Base-by-base conservation (phyloP, 2,113 vertebrate species). In the Genyomyrus donnyi region DNA sequence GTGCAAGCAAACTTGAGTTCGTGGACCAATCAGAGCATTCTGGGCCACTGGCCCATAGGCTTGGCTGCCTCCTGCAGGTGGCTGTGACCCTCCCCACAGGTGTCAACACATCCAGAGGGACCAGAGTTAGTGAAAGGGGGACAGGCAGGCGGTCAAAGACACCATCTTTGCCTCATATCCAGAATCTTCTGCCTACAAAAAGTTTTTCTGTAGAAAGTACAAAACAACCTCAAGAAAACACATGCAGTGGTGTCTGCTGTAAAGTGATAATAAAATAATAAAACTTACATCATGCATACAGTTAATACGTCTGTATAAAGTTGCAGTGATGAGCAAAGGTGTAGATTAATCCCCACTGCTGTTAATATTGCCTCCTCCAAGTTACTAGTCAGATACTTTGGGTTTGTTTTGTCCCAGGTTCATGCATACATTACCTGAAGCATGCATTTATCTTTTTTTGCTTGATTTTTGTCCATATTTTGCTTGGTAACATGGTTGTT, bases 361-460 rank as follows among this genome's bases (percentile, higher is more conserved):
- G 31, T 80, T 19, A 6, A 17, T 13, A 31, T 13, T 70, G 62
- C 62, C 10, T 31, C 35, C 17, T 42, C 74, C 31, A 39, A 35
- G 3, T 2, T 39, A 15, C 70, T 77, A 39, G 70, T 74, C 31
- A 39, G 31, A 74, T 13, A 19, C 74, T 39, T 42, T 2, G 35
- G 74, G 35, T 42, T 80, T 80, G 35, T 80, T 39, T 80, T 42
- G 74, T 42, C 31, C 74, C 74, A 80, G 74, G 74, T 19, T 80
- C 74, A 80, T 80, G 74, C 74, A 80, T 17, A 80, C 74, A 80
- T 80, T 80, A 80, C 74, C 74, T 80, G 74, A 80, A 80, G 74
- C 74, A 80, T 80, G 74, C 74, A 80, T 80, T 80, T 42, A 31
- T 31, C 74, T 80, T 77, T 77, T 77, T 77, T 42, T 80, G 35